Evolutionary conservation across 2,888 invertebrate genomes (phyloP), one percentile per base, ranked within the genome.

Genomic region (Hypena proboscidalis): DNA sequence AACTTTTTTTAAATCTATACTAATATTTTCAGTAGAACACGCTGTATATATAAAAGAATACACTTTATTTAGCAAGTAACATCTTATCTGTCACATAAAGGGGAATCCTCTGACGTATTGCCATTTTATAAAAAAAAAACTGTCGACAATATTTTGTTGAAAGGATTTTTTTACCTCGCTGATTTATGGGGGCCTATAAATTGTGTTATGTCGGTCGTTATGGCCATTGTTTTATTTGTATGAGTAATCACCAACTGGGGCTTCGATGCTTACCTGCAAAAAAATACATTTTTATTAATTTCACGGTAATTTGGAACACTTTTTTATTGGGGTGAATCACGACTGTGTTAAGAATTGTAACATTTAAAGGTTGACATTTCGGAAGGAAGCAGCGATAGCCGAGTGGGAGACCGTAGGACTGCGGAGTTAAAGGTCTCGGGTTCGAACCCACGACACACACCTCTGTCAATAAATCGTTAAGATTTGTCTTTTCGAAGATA

Each of bases 181-280:
- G 3, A 65, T 64, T 65, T 64, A 65, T 65, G 45, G 33, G 13
- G 14, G 19, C 1, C 13, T 40, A 49, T 64, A 61, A 53, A 56
- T 61, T 48, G 32, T 36, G 43, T 33, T 36, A 21, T 35, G 42
- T 41, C 25, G 23, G 45, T 61, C 48, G 55, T 61, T 52, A 55
- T 31, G 23, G 37, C 26, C 29, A 30, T 44, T 50, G 46, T 55
- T 47, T 52, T 52, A 31, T 57, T 53, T 52, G 27, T 7, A 25
- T 26, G 8, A 17, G 35, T 47, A 33, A 64, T 48, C 51, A 49
- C 44, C 46, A 37, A 34, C 19, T 34, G 41, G 9, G 38, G 32
- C n/a, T 25, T 21, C 19, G 4, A 36, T 44, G 23, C 66, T 61
- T 65, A 64, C 63, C 63, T 64, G 66, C 8, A 61, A 58, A 44